Base-by-base conservation (phyloP, 2,797 vertebrate species). In the Heterohyrax brucei region DNA sequence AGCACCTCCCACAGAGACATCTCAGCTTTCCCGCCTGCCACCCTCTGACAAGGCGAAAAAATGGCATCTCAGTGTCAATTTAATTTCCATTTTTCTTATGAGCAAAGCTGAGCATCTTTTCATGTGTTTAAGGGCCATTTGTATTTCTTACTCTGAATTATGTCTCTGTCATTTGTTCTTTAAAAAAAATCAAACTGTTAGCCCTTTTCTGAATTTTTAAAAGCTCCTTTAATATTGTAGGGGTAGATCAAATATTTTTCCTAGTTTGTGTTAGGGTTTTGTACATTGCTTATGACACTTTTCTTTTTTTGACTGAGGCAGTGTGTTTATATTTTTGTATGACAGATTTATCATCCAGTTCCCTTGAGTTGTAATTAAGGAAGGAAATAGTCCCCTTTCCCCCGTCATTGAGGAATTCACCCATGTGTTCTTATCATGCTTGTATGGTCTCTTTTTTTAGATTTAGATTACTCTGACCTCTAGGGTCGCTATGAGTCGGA, bases 31-130 rank as follows among this genome's bases (percentile, higher is more conserved):
- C 3, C 33, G 19, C 16, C 9, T 75, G 8, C 39, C 33, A n/a
- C 33, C 12, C 18, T 10, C 33, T 1, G 10, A 39, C 7, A 2
- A 9, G 14, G 53, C 39, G 13, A 26, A 28, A 30, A 89, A 44
- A 50, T 4, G 0, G 16, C 56, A 2, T 50, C 14, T 9, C n/a
- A 4, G 0, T 5, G 12, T 2, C 22, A 39, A 30, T 50, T 30
- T 61, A 5, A 56, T 56, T 46, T 56, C 2, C 2, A 0, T 8
- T 26, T 73, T 66, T 22, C n/a, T 44, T 19, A 26, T 0, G 1
- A 44, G 53, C 4, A 1, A 72, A 81, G 21, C 2, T 16, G 76
- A 3, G 28, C 53, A 0, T 46, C 9, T 89, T 21, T 48, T 30
- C 30, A 5, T 19, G 0, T 33, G 21, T 75, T 68, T 12, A 26